Evolutionary conservation across 2,797 vertebrate species (phyloP), one percentile per base, ranked within the genome.

Genomic region (Sorex maritimensis): DNA sequence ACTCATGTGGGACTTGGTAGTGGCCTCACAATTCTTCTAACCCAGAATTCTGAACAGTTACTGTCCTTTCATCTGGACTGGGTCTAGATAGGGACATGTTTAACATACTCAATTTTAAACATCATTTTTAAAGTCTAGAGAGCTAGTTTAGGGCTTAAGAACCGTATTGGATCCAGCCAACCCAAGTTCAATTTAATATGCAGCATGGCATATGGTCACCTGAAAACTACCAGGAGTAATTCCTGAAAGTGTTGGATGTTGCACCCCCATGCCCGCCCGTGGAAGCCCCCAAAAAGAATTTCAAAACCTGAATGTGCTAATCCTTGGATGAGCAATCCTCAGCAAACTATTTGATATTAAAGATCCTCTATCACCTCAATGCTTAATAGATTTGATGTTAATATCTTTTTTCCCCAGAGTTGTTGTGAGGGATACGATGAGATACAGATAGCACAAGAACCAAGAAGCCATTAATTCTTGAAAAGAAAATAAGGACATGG

Each of bases 391-490:
- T 80, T 49, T 69, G 46, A 49, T 79, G n/a, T 17, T 61, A 78
- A 4, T 58, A 71, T 67, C 24, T 58, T 81, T 19, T 9, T 82
- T 44, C 41, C 5, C 71, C 17, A 26, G 72, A 49, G 44, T 82
- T 81, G 21, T 28, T 79, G 17, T 73, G 19, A 82, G 46, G 8
- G 30, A 61, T 86, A 89, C 86, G 82, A 78, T 82, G 46, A 91
- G 23, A 26, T 58, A 21, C 13, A 61, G 26, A 79, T 14, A 83
- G 30, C 63, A 44, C 5, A 74, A 21, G 17, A 79, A 49, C 38
- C 74, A 6, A 78, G 7, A 52, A 46, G 30, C 28, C 15, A 15
- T 72, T 71, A 58, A 30, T 73, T 75, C 34, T 72, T 52, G 75
- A 30, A 6, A 81, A 21, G 19, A 12, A 34, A 34, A n/a, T 78